These are phyloP conservation scores for Gymnodraco acuticeps DNA, from an alignment of 2,797 vertebrate genomes.

Conservation along the genomic window DNA sequence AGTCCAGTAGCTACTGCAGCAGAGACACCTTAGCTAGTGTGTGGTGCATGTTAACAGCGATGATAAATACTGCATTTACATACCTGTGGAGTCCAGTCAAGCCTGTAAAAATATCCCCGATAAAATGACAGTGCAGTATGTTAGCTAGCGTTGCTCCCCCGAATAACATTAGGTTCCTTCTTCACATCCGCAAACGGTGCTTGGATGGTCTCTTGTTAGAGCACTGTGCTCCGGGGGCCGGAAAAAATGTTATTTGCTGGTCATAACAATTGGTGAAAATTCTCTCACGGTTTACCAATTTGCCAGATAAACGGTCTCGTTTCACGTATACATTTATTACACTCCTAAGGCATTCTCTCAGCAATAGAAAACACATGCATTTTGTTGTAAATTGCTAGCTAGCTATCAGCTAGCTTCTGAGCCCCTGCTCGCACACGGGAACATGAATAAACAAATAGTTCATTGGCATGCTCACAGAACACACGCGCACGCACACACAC, in stretches of 20 bases:
- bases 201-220: constrained; percentile 60
- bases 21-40: constrained; percentile 9
- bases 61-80: constrained; percentile 1
- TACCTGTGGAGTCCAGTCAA: constrained; percentile 43
- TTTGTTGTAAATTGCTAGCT: constrained; percentile 56
- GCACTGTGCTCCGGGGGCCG: constrained; percentile 46
- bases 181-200: constrained; percentile 65
- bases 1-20: neutral
- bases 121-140: neutral
- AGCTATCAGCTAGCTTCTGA: constrained; percentile 71
- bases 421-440: constrained; percentile 78
- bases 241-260: constrained; percentile 1
- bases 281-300: neutral
- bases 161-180: constrained; percentile 21
- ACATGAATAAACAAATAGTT: constrained; percentile 80
- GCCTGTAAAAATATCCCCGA: neutral
- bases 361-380: constrained; percentile 21
- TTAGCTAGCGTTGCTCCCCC: constrained; percentile 31
- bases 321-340: constrained; percentile 12
- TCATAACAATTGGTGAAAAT: constrained; percentile 36
- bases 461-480: constrained; percentile 65
- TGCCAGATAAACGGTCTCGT: neutral
- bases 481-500: constrained; percentile 12
- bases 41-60: constrained; percentile 9
- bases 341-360: neutral